These are phyloP conservation scores for Cheilosia pagana DNA, from an alignment of 2,888 invertebrate genomes.

Conservation along the genomic window DNA sequence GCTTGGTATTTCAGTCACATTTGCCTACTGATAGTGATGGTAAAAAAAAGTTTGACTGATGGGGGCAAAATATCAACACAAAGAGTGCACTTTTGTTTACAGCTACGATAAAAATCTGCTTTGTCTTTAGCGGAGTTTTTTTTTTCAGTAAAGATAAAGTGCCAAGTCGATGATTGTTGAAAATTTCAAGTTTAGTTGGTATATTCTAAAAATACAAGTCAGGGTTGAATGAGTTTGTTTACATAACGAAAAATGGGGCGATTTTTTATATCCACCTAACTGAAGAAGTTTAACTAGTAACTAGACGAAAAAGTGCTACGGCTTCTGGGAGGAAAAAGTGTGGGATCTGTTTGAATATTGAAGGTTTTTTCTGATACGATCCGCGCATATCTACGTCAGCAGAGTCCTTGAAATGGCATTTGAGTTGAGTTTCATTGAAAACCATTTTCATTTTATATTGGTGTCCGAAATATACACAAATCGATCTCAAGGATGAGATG, in stretches of 20 bases:
- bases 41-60: slow-evolving; percentile 15
- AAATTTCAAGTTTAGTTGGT: slow-evolving; percentile 34
- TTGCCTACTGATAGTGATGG: slow-evolving; percentile 25
- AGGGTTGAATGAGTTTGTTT: slow-evolving; percentile 40
- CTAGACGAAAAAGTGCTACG: no score
- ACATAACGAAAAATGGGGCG: slow-evolving; percentile 8
- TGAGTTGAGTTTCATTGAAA: no score
- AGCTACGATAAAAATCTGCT: neutral
- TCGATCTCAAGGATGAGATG: no score
- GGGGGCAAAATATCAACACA: neutral
- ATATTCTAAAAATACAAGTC: slow-evolving; percentile 50
- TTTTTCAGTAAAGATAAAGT: neutral
- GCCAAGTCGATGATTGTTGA: neutral
- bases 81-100: neutral
- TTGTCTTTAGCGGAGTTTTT: neutral
- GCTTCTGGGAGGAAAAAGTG: no score
- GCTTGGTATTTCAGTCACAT: slow-evolving; percentile 11
- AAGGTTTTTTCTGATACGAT: no score
- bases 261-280: slow-evolving; percentile 18
- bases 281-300: neutral
- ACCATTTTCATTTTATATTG: no score
- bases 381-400: no score
- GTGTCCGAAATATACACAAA: no score
- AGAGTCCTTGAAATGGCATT: no score
- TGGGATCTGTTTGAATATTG: no score